These are phyloP conservation scores for Elysia crispata DNA, from an alignment of 2,888 invertebrate genomes.

Conservation along the genomic window DNA sequence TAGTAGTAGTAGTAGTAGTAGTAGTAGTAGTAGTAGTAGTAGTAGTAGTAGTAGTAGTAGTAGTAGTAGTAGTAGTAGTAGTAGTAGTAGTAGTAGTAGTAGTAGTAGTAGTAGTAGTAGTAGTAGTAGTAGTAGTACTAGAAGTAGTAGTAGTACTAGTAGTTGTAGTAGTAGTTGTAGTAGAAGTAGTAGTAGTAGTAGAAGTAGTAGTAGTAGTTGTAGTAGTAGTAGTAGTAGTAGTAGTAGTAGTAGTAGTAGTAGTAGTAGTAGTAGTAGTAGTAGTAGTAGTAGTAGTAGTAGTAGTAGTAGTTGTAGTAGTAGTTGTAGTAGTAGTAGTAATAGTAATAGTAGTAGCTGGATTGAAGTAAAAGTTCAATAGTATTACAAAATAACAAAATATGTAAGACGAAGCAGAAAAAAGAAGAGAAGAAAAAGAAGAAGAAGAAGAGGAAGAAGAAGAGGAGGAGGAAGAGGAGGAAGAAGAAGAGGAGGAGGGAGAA, in stretches of 20 bases:
- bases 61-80: conserved; percentile 26
- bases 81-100: conserved; percentile 28
- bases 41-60: conserved; percentile 23
- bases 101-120: conserved; percentile 28
- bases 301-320: neutral
- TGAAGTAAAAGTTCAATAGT: no score
- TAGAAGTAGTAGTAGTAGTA: no score
- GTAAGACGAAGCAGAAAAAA: no score
- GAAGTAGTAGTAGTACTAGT: no score
- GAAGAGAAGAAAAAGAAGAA: no score
- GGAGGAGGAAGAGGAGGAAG: no score
- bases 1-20: conserved; percentile 26
- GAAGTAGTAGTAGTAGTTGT: no score
- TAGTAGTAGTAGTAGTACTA: conserved; percentile 28
- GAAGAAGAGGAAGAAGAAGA: no score
- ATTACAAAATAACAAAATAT: no score
- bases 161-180: no score
- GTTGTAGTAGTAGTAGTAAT: conserved; percentile 18
- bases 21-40: conserved; percentile 28
- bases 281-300: conserved; percentile 28
- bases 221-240: conserved; percentile 28
- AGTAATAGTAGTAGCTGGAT: no score
- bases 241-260: conserved; percentile 26
- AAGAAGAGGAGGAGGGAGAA: no score
- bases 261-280: conserved; percentile 28